Evolutionary conservation across 2,113 vertebrate genomes (phyloP).

Genomic region (Antechinus stuartii): DNA sequence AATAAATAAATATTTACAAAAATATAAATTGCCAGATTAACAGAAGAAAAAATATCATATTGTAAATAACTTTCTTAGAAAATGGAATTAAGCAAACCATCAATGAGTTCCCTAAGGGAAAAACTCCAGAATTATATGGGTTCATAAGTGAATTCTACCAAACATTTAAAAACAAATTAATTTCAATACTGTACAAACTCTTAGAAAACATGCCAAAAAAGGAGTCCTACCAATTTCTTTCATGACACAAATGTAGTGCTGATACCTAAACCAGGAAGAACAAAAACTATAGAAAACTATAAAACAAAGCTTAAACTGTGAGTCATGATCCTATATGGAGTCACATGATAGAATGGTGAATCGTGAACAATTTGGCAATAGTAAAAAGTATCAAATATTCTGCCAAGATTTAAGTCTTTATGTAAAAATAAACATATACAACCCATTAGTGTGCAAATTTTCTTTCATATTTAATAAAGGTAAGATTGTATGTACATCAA

Average conservation of each 20-base stretch:
- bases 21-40: neutral
- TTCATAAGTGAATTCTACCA: neutral
- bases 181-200: neutral
- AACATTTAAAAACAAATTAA: neutral
- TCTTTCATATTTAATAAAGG: too few species aligned
- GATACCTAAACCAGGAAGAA: neutral
- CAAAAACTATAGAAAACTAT: neutral
- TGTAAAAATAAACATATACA: too few species aligned
- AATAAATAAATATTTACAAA: neutral
- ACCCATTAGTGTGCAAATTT: too few species aligned
- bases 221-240: neutral
- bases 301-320: neutral
- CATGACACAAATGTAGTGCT: neutral
- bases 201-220: neutral
- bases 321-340: too few species aligned
- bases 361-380: too few species aligned
- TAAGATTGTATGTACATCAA: too few species aligned
- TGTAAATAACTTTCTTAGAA: neutral
- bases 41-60: neutral
- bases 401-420: too few species aligned
- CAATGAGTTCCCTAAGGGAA: neutral
- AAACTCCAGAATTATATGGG: neutral
- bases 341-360: too few species aligned
- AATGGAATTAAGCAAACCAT: neutral
- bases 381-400: too few species aligned